Evolutionary conservation across 2,888 invertebrate genomes (phyloP), one percentile per base, ranked within the genome.

Genomic region (Pristionchus fissidentatus): DNA sequence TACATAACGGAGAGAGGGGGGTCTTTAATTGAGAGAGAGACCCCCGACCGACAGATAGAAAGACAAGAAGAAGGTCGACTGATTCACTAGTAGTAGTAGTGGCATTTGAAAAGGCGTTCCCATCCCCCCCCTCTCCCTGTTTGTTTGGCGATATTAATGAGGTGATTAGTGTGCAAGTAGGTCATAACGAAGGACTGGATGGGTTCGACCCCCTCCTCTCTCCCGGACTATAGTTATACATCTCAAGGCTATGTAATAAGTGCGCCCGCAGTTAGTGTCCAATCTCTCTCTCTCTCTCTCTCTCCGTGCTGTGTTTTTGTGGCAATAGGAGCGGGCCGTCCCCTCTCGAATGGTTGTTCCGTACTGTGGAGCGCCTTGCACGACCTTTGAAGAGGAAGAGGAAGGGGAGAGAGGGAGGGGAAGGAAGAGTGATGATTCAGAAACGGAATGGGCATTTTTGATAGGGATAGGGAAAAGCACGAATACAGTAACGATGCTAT

Each of bases 41-140:
- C n/a, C n/a, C n/a, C n/a, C n/a, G n/a, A n/a, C n/a, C n/a, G n/a
- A 62, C 62, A 32, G 62, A 62, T 35, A 19, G 62, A 62, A 35
- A 22, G 62, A 13, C 32, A 62, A 15, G 29, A 60, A 32, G 55
- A 55, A 29, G 62, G 35, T 15, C 10, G 57, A 26, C 26, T 10
- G 10, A 22, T 57, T 26, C 57, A 26, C n/a, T 52, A n/a, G n/a
- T 19, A 26, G 26, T 26, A 10, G 62, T 19, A 35, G 35, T 62
- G 62, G 15, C 62, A 62, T 62, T 62, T 62, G 62, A 62, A 62
- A 62, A 62, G 62, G 62, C 52, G 52, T 62, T 35, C 62, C 32
- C 35, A 62, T 35, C n/a, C n/a, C n/a, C n/a, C n/a, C n/a, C n/a
- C n/a, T n/a, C n/a, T n/a, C n/a, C n/a, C n/a, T n/a, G n/a, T n/a